A percentile compares a stretch with the other conserved stretches of the same genome.
Conservation (phyloP, 2,888 invertebrate species). For the Cremastinae sp. region DNA sequence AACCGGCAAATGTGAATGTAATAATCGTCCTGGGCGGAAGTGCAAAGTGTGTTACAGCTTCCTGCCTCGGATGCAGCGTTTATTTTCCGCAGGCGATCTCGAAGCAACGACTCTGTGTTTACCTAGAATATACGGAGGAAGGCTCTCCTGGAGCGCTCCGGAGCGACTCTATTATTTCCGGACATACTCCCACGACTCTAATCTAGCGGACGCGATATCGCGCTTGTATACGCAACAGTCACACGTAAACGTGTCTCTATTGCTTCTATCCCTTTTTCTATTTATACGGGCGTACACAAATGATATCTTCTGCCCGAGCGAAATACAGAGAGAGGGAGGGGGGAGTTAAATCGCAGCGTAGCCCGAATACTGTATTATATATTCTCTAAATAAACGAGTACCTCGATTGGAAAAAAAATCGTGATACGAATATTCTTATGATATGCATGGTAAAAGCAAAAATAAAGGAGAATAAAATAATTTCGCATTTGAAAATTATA, state of each 20-base stretch:
- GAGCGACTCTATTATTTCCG: constrained; percentile 57
- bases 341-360: constrained; percentile 18
- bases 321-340: too few species aligned
- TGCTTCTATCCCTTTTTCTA: constrained; percentile 15
- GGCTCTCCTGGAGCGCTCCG: constrained; percentile 8
- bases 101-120: constrained; percentile 41
- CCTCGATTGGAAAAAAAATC: neutral
- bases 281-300: constrained; percentile 19
- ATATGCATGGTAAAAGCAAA: neutral
- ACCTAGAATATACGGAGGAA: constrained; percentile 30
- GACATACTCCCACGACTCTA: constrained; percentile 52
- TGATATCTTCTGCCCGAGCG: constrained; percentile 14
- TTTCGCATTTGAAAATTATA: neutral
- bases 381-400: constrained; percentile 16
- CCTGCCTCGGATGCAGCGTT: constrained; percentile 44
- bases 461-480: neutral
- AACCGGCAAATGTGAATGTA: constrained; percentile 5
- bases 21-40: constrained; percentile 48
- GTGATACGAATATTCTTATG: neutral
- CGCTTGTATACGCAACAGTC: neutral
- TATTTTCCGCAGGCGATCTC: constrained; percentile 35
- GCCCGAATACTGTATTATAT: constrained; percentile 22
- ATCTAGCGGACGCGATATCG: constrained; percentile 48
- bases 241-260: neutral
- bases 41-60: constrained; percentile 59